Percentiles rank a stretch among this genome's conserved stretches.
Evolutionary conservation across 1,140 invertebrate species (phyloP).

Genomic region (Potamilus streckersoni): DNA sequence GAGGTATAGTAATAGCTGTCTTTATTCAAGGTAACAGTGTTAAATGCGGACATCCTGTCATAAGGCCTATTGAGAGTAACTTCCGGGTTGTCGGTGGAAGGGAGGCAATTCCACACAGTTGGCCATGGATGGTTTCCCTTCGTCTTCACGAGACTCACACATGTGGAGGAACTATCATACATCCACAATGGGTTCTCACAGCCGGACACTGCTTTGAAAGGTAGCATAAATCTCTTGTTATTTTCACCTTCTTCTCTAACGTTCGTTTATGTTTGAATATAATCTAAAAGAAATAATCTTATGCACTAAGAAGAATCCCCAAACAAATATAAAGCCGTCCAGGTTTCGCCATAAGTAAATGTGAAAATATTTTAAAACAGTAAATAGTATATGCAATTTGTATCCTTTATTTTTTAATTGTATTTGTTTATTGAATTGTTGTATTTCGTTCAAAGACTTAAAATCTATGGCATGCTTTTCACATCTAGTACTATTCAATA

Average conservation of each 20-base stretch:
- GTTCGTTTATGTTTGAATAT: too few relatives aligned
- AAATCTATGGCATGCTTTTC: too few relatives aligned
- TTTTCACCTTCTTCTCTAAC: too few relatives aligned
- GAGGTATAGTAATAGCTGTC: not conserved
- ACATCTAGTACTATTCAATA: too few relatives aligned
- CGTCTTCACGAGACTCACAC: conserved; percentile 36
- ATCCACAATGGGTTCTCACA: conserved; percentile 63
- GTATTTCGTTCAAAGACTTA: too few relatives aligned
- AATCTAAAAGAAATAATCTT: not conserved
- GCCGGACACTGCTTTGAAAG: conserved; percentile 67
- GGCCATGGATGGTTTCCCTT: conserved; percentile 56
- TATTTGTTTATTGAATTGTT: not conserved
- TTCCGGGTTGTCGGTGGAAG: conserved; percentile 45
- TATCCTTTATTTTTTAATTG: not conserved
- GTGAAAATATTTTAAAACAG: not conserved
- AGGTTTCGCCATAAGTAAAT: not conserved
- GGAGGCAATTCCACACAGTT: conserved; percentile 38
- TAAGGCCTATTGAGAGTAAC: conserved; percentile 9
- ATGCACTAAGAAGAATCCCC: not conserved
- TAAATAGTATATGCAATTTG: not conserved
- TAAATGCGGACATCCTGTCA: conserved; percentile 15
- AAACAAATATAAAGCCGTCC: not conserved
- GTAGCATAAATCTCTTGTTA: conserved; percentile 26
- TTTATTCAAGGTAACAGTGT: conserved; percentile 10
- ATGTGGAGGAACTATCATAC: conserved; percentile 67